Conservation (phyloP, 2,113 vertebrate genomes). For the Gallinago jamesoni region DNA sequence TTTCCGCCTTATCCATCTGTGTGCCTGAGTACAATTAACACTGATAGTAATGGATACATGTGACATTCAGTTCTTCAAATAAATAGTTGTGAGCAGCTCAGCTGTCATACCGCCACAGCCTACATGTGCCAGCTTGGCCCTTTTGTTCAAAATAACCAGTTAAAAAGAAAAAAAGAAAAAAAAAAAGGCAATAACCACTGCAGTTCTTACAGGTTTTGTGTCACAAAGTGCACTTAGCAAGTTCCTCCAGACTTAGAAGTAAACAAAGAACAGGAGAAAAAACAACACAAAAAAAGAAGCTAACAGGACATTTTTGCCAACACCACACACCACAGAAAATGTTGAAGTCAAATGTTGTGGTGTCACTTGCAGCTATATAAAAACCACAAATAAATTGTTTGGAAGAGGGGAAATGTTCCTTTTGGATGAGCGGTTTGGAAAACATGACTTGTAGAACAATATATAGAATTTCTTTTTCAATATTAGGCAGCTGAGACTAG, state of each 20-base stretch:
- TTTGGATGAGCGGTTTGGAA: not conserved
- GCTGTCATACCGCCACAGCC: not conserved
- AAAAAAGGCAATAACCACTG: not conserved
- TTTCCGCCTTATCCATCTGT: not conserved
- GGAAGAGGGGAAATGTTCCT: not conserved
- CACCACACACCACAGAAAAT: not conserved
- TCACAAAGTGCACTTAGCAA: not conserved
- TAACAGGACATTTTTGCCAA: not conserved
- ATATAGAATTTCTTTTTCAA: not conserved
- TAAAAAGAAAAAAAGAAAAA: not conserved
- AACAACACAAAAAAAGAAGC: not conserved
- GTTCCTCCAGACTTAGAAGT: not conserved
- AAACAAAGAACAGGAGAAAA: not conserved
- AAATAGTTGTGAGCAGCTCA: not conserved
- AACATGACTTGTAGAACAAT: not conserved
- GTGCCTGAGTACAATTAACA: not conserved
- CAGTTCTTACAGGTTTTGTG: not conserved
- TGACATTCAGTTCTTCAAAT: not conserved
- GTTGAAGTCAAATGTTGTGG: not conserved
- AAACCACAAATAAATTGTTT: not conserved
- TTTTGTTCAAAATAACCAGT: not conserved
- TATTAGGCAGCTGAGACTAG: not conserved
- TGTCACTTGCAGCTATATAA: not conserved
- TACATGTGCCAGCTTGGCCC: not conserved
- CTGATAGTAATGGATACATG: not conserved